Evolutionary conservation across 2,113 vertebrate species (phyloP).

Genomic region (Sander lucioperca): DNA sequence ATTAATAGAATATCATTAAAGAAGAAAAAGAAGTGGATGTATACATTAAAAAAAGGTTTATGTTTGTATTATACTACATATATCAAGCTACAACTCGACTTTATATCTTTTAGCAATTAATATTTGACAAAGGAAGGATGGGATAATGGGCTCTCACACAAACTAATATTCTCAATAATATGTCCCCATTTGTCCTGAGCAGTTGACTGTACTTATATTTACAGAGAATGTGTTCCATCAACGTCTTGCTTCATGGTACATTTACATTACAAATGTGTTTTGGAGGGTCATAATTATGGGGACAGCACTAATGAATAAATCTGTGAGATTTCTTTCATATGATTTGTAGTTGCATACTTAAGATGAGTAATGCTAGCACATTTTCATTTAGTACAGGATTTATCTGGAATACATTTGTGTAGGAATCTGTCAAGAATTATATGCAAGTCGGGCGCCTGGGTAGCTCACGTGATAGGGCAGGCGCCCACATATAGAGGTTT

Average conservation of each 20-base stretch:
- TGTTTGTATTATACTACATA: not conserved
- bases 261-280: constrained; percentile 52
- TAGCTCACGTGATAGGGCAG: too few relatives aligned
- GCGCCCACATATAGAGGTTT: too few relatives aligned
- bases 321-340: constrained; percentile 17
- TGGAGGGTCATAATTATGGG: constrained; percentile 28
- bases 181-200: constrained; percentile 23
- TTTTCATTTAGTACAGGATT: not conserved
- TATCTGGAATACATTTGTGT: not conserved
- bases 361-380: constrained; percentile 12
- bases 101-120: not conserved
- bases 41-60: not conserved
- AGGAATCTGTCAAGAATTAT: not conserved
- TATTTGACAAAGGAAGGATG: not conserved
- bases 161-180: not conserved
- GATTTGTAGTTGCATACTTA: constrained; percentile 18
- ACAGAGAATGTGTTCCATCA: constrained; percentile 37
- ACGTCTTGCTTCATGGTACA: constrained; percentile 14
- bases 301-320: constrained; percentile 33
- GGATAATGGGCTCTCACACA: not conserved
- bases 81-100: not conserved
- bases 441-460: too few relatives aligned
- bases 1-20: not conserved
- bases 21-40: not conserved
- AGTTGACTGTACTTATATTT: constrained; percentile 43